Evolutionary conservation across 1,140 invertebrate species (phyloP), one percentile per base, ranked within the genome.

Genomic region (Procambarus clarkii): DNA sequence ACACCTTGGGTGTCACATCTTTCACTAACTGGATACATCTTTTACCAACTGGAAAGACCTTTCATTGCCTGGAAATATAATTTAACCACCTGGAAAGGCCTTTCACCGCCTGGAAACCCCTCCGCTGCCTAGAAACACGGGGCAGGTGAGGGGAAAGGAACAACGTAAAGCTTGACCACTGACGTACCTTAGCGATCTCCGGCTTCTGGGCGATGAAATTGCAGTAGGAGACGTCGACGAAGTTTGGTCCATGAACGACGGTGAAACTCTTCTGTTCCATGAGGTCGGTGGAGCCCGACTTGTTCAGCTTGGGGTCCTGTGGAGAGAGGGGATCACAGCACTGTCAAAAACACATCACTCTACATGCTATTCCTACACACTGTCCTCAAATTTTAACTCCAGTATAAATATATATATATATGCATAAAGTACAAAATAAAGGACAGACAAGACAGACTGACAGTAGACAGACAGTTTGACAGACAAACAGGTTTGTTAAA

Each of bases 181-280:
- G 34, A 34, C 34, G 34, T 74, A 89, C 87, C 87, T 89, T 89
- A 21, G 87, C 87, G 7, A 82, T 71, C 15, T 89, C 87, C 1
- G 87, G 87, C 46, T 81, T 89, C 60, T 81, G 87, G n/a, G 87
- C 87, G 18, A 89, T 76, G 79, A 89, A 89, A 79, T 89, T 89
- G 34, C 79, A 74, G 79, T 54, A 89, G n/a, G 76, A 80, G 60
- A 89, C 58, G 46, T 89, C 87, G 11, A 89, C 87, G 79, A 89
- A 89, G 60, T 48, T 89, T 21, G 64, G 64, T 3, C 87, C 86
- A 44, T 88, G 60, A 11, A 89, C 87, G 1, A 89, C 64, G 3
- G 87, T 89, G 60, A 89, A 76, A 34, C 87, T 69, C 60, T 89
- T 89, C 46, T 60, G 87, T 60, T 89, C 87, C 77, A 88, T 46